These are phyloP conservation scores for Prochilodus magdalenae DNA, from an alignment of 2,113 vertebrate genomes.

Conservation along the genomic window DNA sequence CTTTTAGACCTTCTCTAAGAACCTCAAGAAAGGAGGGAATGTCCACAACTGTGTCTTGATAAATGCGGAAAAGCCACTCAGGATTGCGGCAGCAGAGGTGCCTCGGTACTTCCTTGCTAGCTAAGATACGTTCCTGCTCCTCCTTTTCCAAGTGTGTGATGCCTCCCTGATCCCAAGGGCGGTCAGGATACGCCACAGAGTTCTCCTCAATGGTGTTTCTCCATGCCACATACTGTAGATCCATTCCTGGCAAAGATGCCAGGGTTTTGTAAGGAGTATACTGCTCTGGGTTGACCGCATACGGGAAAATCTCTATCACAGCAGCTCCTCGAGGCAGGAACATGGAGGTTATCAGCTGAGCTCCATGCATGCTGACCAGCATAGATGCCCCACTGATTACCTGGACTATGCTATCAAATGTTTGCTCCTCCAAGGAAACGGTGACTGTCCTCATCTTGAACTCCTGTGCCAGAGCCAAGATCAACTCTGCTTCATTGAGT, in stretches of 20 bases:
- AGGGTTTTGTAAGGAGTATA: constrained; percentile 96
- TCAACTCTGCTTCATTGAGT: constrained; percentile 93
- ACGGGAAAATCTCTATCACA: constrained; percentile 94
- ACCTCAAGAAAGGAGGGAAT: constrained; percentile 84
- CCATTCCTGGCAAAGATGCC: constrained; percentile 92
- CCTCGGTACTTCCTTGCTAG: constrained; percentile 88
- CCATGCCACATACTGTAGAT: constrained; percentile 94
- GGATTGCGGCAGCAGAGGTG: constrained; percentile 96
- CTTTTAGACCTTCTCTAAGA: constrained; percentile 84
- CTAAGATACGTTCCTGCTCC: constrained; percentile 88
- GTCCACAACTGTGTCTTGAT: constrained; percentile 95
- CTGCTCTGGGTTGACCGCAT: constrained; percentile 94
- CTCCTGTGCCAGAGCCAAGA: constrained; percentile 91
- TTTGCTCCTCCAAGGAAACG: constrained; percentile 91
- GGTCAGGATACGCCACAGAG: constrained; percentile 85
- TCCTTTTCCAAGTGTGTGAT: constrained; percentile 88
- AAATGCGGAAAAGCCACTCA: constrained; percentile 97
- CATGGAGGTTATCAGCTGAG: constrained; percentile 90
- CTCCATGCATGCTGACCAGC: constrained; percentile 96
- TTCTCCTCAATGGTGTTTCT: constrained; percentile 85
- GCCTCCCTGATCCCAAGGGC: constrained; percentile 95
- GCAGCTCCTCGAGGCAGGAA: constrained; percentile 91
- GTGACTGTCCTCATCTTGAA: constrained; percentile 95
- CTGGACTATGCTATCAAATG: constrained; percentile 85
- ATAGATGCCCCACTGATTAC: constrained; percentile 88